Evolutionary conservation across 2,888 invertebrate genomes (phyloP), one percentile per base, ranked within the genome.

Genomic region (Xylota segnis): DNA sequence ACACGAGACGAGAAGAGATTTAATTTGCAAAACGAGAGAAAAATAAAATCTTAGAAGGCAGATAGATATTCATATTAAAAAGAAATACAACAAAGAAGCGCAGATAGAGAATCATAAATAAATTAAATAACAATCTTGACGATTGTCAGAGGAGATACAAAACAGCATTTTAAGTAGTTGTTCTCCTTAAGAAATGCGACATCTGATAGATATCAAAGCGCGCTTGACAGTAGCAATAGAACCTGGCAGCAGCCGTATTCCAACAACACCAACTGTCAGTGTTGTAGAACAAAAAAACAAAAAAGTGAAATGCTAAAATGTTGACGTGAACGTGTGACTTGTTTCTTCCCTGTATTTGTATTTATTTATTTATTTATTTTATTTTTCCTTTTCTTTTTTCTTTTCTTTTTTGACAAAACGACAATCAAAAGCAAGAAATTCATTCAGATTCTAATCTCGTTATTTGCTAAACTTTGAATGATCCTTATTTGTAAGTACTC

Each of bases 91-190:
- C 37, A 68, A 68, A 50, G 68, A 72, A 74, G 43, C 66, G 65
- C 59, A 65, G 37, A 65, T 76, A 71, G 23, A 71, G 9, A 77
- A 83, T 83, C 68, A 70, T 70, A 79, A 79, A 79, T 83, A 74
- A 79, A 79, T 74, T 56, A 83, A 78, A 72, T 83, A 83, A 78
- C 65, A 83, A 78, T 74, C 66, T 68, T 72, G 54, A 50, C 18
- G 82, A 83, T 77, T 76, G 77, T 50, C 77, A 45, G 56, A 76
- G 50, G 56, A 70, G 58, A 83, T 68, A 74, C 68, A 63, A 77
- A 71, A 78, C 78, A 83, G 83, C 78, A 78, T 83, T 78, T 78
- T 63, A 74, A 83, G 74, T 78, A 72, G 78, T 78, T 77, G 72
- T 74, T 71, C 66, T 50, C 56, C 63, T 70, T 56, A 78, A 83